Percentiles rank a stretch among this genome's conserved stretches.
These are phyloP conservation scores for Thunnus albacares DNA, from an alignment of 2,797 vertebrate species.

Conservation along the genomic window DNA sequence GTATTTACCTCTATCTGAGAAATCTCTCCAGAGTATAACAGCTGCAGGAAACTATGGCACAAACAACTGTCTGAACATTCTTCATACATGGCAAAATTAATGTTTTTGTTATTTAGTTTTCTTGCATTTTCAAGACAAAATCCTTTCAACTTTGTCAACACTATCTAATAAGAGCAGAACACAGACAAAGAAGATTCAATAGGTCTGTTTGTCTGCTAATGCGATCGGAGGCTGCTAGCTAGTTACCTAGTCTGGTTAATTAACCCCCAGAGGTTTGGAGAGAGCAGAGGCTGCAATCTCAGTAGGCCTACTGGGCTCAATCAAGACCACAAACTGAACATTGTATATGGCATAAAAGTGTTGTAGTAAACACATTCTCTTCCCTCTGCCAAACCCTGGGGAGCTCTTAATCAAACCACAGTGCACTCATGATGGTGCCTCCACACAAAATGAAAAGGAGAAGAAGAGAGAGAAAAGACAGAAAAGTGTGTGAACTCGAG, in stretches of 20 bases:
- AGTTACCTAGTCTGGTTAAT: constrained; percentile 89
- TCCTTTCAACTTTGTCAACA: constrained; percentile 21
- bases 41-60: constrained; percentile 32
- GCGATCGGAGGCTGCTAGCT: constrained; percentile 70
- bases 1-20: constrained; percentile 26
- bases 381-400: constrained; percentile 74
- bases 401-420: constrained; percentile 89
- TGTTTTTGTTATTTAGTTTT: neutral
- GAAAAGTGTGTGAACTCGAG: constrained; percentile 43
- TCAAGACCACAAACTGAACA: constrained; percentile 88
- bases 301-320: constrained; percentile 92
- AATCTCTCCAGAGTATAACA: constrained; percentile 49
- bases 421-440: constrained; percentile 72
- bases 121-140: constrained; percentile 17
- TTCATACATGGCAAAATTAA: neutral
- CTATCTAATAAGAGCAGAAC: constrained; percentile 8
- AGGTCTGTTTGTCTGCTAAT: constrained; percentile 77
- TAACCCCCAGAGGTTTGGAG: constrained; percentile 87
- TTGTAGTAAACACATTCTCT: constrained; percentile 92
- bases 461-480: constrained; percentile 41
- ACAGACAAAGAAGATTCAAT: constrained; percentile 55
- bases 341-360: constrained; percentile 87
- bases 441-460: constrained; percentile 48
- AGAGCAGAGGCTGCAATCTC: constrained; percentile 85
- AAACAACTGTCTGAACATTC: constrained; percentile 19